Evolutionary conservation across 2,113 vertebrate species (phyloP), one percentile per base, ranked within the genome.

Genomic region (Chlamydotis undulata): DNA sequence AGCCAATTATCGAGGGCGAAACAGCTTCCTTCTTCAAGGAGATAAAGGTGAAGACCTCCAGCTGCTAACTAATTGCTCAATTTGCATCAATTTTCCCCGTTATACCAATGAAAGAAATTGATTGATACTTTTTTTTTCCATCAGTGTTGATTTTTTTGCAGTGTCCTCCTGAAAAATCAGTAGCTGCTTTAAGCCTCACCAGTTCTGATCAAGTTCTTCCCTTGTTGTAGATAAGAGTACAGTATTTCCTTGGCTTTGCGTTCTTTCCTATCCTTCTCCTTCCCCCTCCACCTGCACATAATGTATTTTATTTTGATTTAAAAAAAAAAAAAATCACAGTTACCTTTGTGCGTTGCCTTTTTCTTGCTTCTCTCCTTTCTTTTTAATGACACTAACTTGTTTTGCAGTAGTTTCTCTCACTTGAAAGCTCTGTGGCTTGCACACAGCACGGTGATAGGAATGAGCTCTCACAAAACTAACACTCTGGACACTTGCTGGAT

Each of bases 1-100:
- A 99, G 98, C 99, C 99, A 96, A 99, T 99, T 98, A 99, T 99
- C 97, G 99, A 99, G 98, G 99, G 99, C 18, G 99, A 99, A 98
- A 99, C 99, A 64, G 99, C 99, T 91, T 99, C 99, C 96, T 99
- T 99, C 99, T 99, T 99, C 99, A 99, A 99, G 97, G 99, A 99
- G 94, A 98, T 98, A 97, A 99, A 99, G 99, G 99, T 99, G 98
- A 99, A 98, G 98, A 97, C 97, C 98, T 96, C 98, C 98, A 78
- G 96, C 97, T 95, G 92, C 96, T 97, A 96, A 96, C 93, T 94
- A 95, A 98, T 97, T 98, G 97, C 97, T 97, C 92, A 97, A 81
- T 84, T 96, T 79, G 89, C 96, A 37, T 94, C 95, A 65, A 26
- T 89, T 85, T 91, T 69, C 56, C 89, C 91, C 79, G 15, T 91